phyloP scores from a whole-genome alignment of 2,113 vertebrate species.

The Silurus glanis region DNA sequence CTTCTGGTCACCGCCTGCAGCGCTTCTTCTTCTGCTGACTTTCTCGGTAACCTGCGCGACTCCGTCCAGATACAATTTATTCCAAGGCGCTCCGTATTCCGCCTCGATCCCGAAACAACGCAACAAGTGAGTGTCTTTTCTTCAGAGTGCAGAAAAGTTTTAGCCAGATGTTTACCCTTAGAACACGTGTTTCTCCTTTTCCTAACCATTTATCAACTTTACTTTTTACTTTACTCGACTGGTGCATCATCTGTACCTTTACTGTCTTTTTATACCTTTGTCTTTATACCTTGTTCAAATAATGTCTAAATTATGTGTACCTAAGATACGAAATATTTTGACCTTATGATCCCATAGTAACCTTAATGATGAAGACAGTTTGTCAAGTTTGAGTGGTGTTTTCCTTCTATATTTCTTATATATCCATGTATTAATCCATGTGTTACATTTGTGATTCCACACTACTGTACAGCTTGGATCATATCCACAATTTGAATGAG shows the following conservation, averaged over 20 bases:
- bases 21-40: conserved; percentile 49
- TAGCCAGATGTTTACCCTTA: background rate
- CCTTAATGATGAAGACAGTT: too few relatives aligned
- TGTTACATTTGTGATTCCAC: background rate
- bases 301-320: too few relatives aligned
- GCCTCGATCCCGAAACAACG: conserved; percentile 61
- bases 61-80: conserved; percentile 66
- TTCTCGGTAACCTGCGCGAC: conserved; percentile 59
- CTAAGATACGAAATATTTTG: too few relatives aligned
- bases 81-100: conserved; percentile 63
- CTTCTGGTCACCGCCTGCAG: background rate
- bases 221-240: background rate
- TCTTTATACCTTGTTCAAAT: background rate
- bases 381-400: too few relatives aligned
- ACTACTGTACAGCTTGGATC: background rate
- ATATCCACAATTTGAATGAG: background rate
- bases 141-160: background rate
- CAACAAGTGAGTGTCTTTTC: conserved; percentile 69
- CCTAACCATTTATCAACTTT: background rate
- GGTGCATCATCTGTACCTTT: background rate
- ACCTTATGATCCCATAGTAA: too few relatives aligned
- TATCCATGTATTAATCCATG: too few relatives aligned
- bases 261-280: too few relatives aligned
- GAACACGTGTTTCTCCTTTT: background rate
- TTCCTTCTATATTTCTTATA: too few relatives aligned